Conservation (phyloP, 2,113 vertebrate species). For the Aptenodytes patagonicus region DNA sequence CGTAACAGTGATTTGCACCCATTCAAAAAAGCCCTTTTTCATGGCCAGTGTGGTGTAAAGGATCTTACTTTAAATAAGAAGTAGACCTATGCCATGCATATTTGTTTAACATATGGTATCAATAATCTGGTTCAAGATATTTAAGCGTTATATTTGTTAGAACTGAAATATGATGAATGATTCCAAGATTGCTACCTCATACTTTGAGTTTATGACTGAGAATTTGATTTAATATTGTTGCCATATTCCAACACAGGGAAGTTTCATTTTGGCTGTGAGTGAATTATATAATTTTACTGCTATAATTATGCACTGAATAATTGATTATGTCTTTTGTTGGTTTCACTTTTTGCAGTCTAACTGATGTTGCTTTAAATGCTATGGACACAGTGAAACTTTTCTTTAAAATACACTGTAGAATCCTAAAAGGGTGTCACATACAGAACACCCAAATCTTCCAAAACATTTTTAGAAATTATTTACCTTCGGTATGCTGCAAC, state of each 20-base stretch:
- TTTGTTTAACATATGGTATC: background rate
- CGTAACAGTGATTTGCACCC: background rate
- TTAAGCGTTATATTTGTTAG: background rate
- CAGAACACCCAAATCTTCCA: background rate
- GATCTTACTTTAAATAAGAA: background rate
- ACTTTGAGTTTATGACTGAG: background rate
- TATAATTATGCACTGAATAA: background rate
- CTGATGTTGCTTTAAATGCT: background rate
- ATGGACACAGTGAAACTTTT: background rate
- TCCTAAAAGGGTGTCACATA: background rate
- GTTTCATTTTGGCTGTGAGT: background rate
- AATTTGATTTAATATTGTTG: background rate
- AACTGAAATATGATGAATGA: background rate
- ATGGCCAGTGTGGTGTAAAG: background rate
- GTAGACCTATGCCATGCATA: background rate
- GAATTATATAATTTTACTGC: background rate
- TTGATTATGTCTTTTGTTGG: background rate
- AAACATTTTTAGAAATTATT: background rate
- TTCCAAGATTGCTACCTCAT: background rate
- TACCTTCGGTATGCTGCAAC: background rate
- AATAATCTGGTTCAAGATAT: background rate
- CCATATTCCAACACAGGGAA: background rate
- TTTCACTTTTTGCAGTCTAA: background rate
- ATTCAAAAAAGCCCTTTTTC: background rate
- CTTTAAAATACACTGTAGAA: background rate